These are phyloP conservation scores for Micronycteris hirsuta DNA, from an alignment of 2,113 vertebrate species.

Conservation along the genomic window DNA sequence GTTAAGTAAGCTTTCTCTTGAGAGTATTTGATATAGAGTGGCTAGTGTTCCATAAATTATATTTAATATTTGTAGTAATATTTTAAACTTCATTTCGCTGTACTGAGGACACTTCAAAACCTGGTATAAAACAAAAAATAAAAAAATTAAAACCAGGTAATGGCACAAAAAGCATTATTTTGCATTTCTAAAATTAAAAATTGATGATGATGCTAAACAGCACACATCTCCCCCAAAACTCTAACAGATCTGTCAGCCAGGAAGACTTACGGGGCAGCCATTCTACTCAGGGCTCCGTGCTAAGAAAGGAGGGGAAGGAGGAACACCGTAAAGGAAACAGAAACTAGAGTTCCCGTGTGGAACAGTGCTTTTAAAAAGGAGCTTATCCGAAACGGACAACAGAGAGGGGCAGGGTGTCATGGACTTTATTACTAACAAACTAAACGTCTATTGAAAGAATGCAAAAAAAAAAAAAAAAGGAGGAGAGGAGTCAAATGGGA, in stretches of 20 bases:
- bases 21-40: background rate
- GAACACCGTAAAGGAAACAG: background rate
- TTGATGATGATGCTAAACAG: background rate
- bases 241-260: background rate
- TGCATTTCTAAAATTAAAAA: constrained; percentile 37
- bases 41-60: background rate
- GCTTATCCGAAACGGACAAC: background rate
- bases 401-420: background rate
- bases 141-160: background rate
- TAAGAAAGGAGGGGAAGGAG: background rate
- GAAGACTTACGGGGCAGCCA: background rate
- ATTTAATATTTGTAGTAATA: constrained; percentile 11
- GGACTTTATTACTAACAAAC: background rate
- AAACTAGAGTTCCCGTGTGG: background rate
- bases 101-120: background rate
- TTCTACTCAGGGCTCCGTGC: background rate
- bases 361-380: background rate
- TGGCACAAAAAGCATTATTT: background rate
- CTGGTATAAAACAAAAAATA: constrained; percentile 25
- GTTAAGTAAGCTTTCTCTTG: background rate
- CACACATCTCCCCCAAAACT: background rate
- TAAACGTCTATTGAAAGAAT: background rate
- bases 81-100: background rate
- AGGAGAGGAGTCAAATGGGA: background rate
- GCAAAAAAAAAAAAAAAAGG: background rate